Base-by-base conservation (phyloP, 1,140 invertebrate species). In the Diploscapter pachys region DNA sequence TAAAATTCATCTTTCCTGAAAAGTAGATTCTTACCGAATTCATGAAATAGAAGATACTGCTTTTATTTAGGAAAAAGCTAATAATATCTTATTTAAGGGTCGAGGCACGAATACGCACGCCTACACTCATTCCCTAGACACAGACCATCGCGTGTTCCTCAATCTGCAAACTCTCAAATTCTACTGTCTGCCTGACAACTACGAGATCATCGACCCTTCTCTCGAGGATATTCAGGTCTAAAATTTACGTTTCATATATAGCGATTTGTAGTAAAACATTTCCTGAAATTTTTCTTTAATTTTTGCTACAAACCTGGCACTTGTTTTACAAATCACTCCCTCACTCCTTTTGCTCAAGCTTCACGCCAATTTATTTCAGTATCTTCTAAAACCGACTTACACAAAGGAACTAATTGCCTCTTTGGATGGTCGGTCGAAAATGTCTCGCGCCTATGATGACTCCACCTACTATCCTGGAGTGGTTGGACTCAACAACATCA, bases 131-230 rank as follows among this genome's bases (percentile, higher is more conserved):
- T 98, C 95, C 78, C 94, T 98, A 3, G 93, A 93, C 65, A 95
- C 96, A 80, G 91, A 92, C 75, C 97, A 99, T 88, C 95, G 98
- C 89, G 96, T 99, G 3, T 99, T 93, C 86, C 88, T 99, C 0
- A 99, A 99, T 89, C 88, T 99, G 55, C 92, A 95, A 78, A 98
- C 96, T 0, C 88, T 99, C 65, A 94, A 95, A 83, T 99, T 99
- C 88, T 99, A 99, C 86, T 99, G 97, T 87, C 88, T 99, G 52
- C 97, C 97, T 48, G 97, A 99, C 86, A 99, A 99, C 87, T 99
- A 99, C 89, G 94, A 98, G 89, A 95, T 99, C 80, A 94, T 98
- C 82, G 96, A 99, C 90, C 97, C 95, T 2, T 98, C 96, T 4
- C 86, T 99, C 75, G 95, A 97, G 88, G 96, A 99, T 83, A 99